phyloP scores from a whole-genome alignment of 2,797 vertebrate species.

The Lithobates pipiens region DNA sequence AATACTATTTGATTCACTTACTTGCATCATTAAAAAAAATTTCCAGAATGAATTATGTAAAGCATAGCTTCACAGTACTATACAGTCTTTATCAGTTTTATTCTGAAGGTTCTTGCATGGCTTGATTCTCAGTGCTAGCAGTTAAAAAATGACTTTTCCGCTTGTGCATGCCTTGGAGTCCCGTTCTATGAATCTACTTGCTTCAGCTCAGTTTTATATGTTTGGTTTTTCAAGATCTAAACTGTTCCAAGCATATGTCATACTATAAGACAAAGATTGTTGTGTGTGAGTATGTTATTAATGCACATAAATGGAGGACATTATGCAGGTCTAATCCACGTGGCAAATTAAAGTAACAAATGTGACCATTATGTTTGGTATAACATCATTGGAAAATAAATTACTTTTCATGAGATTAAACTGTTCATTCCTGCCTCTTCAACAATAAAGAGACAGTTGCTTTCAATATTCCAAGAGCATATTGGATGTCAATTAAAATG shows the following conservation, averaged over 20 bases:
- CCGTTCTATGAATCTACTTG: slow-evolving; percentile 39
- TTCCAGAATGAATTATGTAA: too few relatives aligned
- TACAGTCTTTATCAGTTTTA: slow-evolving; percentile 30
- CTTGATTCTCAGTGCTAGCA: slow-evolving; percentile 28
- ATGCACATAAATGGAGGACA: slow-evolving; percentile 51
- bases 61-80: too few relatives aligned
- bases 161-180: slow-evolving; percentile 47
- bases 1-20: too few relatives aligned
- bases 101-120: slow-evolving; percentile 19
- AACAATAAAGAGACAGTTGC: slow-evolving; percentile 46
- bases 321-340: slow-evolving; percentile 48
- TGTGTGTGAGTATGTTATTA: slow-evolving; percentile 56
- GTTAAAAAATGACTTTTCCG: slow-evolving; percentile 50
- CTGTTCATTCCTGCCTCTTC: slow-evolving; percentile 31
- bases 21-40: too few relatives aligned
- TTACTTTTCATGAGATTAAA: slow-evolving; percentile 46
- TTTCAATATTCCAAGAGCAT: slow-evolving; percentile 27
- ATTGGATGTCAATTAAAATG: slow-evolving; percentile 59
- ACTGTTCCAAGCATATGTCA: slow-evolving; percentile 56
- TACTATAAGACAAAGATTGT: slow-evolving; percentile 53
- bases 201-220: slow-evolving; percentile 50
- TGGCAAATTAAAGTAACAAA: slow-evolving; percentile 57
- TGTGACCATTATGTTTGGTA: slow-evolving; percentile 56
- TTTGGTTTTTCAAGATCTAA: slow-evolving; percentile 48
- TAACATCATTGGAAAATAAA: slow-evolving; percentile 56